Evolutionary conservation across 2,113 vertebrate genomes (phyloP).

Genomic region (Callospermophilus lateralis): DNA sequence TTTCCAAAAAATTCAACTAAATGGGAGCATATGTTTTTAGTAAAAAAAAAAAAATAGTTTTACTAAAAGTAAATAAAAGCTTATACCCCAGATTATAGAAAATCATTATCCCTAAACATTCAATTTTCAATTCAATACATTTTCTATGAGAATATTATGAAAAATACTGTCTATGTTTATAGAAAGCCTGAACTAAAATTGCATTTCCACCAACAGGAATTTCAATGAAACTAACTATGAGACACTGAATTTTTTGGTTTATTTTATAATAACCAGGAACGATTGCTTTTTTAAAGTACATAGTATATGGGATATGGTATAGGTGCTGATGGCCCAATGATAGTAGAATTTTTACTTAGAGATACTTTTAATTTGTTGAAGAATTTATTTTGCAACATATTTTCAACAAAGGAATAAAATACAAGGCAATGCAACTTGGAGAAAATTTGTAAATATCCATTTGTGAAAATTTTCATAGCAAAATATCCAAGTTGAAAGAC

Average conservation of each 20-base stretch:
- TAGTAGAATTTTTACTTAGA: constrained; percentile 40
- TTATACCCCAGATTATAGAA: neutral
- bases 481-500: neutral
- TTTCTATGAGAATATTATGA: neutral
- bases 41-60: constrained; percentile 8
- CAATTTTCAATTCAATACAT: constrained; percentile 29
- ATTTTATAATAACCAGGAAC: constrained; percentile 2
- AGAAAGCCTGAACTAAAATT: constrained; percentile 36
- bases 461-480: neutral
- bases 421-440: neutral
- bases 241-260: neutral
- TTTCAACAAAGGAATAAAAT: neutral
- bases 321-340: neutral
- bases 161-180: neutral
- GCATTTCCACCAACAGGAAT: neutral
- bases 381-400: neutral
- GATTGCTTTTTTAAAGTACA: constrained; percentile 36
- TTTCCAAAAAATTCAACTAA: neutral
- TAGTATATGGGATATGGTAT: neutral
- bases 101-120: neutral
- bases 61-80: neutral
- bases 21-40: neutral
- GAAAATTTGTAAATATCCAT: neutral
- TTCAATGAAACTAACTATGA: constrained; percentile 16
- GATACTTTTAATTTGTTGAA: constrained; percentile 7